Percentiles rank a stretch among this genome's conserved stretches.
Evolutionary conservation across 2,888 invertebrate genomes (phyloP).

Genomic region (Cataglyphis albicans): DNA sequence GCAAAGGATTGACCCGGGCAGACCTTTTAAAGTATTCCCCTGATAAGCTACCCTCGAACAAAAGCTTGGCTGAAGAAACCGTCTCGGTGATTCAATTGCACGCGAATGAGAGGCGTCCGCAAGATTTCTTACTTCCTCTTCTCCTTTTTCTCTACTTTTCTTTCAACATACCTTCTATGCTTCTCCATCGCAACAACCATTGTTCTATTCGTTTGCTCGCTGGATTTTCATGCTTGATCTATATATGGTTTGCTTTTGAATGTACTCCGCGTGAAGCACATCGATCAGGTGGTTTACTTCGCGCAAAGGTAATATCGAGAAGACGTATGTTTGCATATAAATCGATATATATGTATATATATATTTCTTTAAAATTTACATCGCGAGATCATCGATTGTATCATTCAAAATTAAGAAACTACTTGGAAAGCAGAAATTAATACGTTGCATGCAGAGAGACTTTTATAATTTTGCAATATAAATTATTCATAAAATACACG

Average conservation of each 20-base stretch:
- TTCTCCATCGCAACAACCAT: conserved; percentile 17
- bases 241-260: not conserved
- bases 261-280: not conserved
- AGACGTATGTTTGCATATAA: not conserved
- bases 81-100: conserved; percentile 46
- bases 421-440: conserved; percentile 31
- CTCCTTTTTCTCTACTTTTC: conserved; percentile 25
- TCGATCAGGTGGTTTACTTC: not conserved
- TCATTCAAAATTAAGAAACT: conserved; percentile 12
- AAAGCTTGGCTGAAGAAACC: conserved; percentile 46
- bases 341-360: not conserved
- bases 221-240: conserved; percentile 27
- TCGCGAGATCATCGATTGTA: not conserved
- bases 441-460: conserved; percentile 21
- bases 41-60: conserved; percentile 69
- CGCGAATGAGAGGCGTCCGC: conserved; percentile 32
- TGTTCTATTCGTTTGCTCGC: conserved; percentile 34
- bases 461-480: conserved; percentile 28
- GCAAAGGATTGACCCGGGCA: conserved; percentile 59
- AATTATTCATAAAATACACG: conserved; percentile 41
- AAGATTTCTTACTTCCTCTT: conserved; percentile 49
- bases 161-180: conserved; percentile 12
- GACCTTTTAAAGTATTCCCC: conserved; percentile 64
- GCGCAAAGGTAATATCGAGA: not conserved
- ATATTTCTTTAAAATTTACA: conserved; percentile 1